A percentile compares a stretch with the other conserved stretches of the same genome.
phyloP scores from a whole-genome alignment of 1,140 invertebrate genomes.

The Ditylenchus dipsaci region DNA sequence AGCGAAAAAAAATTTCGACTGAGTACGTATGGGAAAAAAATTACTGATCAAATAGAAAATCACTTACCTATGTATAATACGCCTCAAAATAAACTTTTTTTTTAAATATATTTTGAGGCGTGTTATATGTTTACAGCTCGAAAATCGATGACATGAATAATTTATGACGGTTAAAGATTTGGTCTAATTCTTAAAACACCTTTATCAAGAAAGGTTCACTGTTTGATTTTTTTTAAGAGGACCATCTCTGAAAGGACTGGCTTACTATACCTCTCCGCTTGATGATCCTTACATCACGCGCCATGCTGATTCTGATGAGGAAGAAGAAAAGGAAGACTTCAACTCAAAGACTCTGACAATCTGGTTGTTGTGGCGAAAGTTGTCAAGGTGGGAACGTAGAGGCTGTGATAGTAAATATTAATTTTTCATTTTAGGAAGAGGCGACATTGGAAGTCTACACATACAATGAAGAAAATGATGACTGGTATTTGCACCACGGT shows the following conservation, averaged over 20 bases:
- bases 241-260: slow-evolving; percentile 33
- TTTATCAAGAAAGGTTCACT: too few species aligned
- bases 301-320: slow-evolving; percentile 36
- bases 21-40: too few species aligned
- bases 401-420: not conserved
- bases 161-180: slow-evolving; percentile 5
- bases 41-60: too few species aligned
- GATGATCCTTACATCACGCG: slow-evolving; percentile 40
- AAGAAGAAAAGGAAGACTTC: slow-evolving; percentile 34
- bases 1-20: too few species aligned
- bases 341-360: slow-evolving; percentile 26
- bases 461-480: slow-evolving; percentile 79
- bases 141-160: too few species aligned
- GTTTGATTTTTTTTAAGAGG: slow-evolving; percentile 13
- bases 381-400: slow-evolving; percentile 7
- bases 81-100: too few species aligned
- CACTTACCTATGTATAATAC: too few species aligned
- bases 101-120: too few species aligned
- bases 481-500: slow-evolving; percentile 86
- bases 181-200: not conserved
- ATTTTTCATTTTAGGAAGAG: slow-evolving; percentile 11
- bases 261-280: slow-evolving; percentile 18
- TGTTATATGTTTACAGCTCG: too few species aligned
- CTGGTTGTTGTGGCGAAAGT: slow-evolving; percentile 34
- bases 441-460: slow-evolving; percentile 65